These are phyloP conservation scores for Thalassaphorura encarpata DNA, from an alignment of 1,140 invertebrate species.

Conservation along the genomic window DNA sequence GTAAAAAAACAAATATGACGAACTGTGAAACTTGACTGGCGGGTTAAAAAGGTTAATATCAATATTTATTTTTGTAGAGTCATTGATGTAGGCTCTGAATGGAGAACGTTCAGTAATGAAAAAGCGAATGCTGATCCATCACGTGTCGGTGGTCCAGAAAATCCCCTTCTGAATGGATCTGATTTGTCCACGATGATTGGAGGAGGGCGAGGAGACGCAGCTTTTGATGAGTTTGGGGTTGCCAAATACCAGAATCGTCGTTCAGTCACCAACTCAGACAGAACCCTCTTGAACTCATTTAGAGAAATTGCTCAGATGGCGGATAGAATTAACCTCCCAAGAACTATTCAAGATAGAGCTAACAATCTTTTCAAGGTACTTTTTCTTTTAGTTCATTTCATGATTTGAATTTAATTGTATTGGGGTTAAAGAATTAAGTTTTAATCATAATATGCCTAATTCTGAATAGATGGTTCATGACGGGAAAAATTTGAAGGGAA, in stretches of 20 bases:
- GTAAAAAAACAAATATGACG: constrained; percentile 42
- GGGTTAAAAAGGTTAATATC: background rate
- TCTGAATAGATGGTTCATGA: constrained; percentile 62
- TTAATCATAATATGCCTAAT: no score
- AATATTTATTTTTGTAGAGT: constrained; percentile 54
- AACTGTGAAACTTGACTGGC: background rate
- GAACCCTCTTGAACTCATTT: constrained; percentile 80
- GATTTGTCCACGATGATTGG: constrained; percentile 97
- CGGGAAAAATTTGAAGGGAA: constrained; percentile 86
- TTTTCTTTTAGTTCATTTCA: background rate
- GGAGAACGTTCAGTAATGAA: constrained; percentile 99
- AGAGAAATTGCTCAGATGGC: constrained; percentile 96
- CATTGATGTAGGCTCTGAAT: constrained; percentile 99
- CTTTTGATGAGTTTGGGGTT: constrained; percentile 72
- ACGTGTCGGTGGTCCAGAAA: constrained; percentile 95
- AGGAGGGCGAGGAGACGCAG: constrained; percentile 71
- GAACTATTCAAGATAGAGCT: constrained; percentile 87
- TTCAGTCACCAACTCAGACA: constrained; percentile 84
- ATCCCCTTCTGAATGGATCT: constrained; percentile 86
- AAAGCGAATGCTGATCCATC: constrained; percentile 93
- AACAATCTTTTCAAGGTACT: constrained; percentile 92
- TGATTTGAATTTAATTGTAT: background rate
- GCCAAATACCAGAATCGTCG: constrained; percentile 89
- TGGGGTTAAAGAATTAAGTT: background rate
- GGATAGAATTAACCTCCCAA: constrained; percentile 91